Percentiles rank a stretch among this genome's conserved stretches.
Conservation (phyloP, 2,888 invertebrate genomes). For the Halocaridina rubra region DNA sequence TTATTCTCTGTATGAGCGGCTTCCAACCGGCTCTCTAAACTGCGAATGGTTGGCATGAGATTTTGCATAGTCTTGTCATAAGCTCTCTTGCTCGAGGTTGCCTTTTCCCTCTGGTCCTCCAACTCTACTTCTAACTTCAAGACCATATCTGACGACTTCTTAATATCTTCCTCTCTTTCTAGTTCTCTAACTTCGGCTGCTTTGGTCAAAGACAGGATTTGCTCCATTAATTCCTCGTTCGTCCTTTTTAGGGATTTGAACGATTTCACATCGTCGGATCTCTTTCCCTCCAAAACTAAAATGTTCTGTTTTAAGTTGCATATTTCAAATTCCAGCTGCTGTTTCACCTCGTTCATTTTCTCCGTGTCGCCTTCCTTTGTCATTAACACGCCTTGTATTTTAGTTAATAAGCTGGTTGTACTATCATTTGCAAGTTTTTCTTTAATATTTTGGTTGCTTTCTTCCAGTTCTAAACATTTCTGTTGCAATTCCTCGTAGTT, state of each 20-base stretch:
- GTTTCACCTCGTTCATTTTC: not conserved
- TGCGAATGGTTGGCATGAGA: no score
- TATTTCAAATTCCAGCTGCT: not conserved
- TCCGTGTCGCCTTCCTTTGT: no score
- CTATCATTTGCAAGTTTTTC: no score
- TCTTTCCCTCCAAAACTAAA: not conserved
- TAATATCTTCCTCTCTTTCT: constrained; percentile 11
- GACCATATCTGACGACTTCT: constrained; percentile 23
- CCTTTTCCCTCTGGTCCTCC: constrained; percentile 31
- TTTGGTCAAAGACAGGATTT: no score
- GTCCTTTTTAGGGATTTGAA: no score
- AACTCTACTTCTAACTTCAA: constrained; percentile 25
- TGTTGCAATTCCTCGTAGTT: not conserved
- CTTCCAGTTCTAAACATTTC: constrained; percentile 1
- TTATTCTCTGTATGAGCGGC: no score
- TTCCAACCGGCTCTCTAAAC: no score
- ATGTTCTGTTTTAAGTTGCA: not conserved
- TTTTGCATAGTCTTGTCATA: no score
- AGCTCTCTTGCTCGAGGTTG: no score
- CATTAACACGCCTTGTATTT: no score
- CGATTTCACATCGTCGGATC: not conserved
- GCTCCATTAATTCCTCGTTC: no score
- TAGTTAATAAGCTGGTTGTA: no score
- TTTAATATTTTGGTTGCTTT: not conserved
- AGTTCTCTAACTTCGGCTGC: not conserved